Evolutionary conservation across 2,797 vertebrate genomes (phyloP).

Genomic region (Hippocampus kuda): DNA sequence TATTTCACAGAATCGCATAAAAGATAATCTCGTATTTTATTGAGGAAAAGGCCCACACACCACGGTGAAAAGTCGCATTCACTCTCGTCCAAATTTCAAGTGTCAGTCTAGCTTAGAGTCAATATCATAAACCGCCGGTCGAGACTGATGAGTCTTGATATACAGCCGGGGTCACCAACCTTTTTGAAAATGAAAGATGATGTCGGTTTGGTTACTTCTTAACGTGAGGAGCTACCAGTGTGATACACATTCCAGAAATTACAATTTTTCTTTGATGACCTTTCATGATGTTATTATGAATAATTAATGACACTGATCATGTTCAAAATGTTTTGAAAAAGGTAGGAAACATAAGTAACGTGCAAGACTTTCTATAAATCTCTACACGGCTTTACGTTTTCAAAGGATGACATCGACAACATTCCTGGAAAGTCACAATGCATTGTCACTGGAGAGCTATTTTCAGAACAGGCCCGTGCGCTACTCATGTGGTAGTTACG

Average conservation of each 20-base stretch:
- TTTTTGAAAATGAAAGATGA: not conserved
- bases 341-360: no score
- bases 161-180: not conserved
- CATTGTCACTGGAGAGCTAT: not conserved
- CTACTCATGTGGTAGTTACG: not conserved
- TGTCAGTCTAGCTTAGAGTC: not conserved
- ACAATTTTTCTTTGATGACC: no score
- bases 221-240: no score
- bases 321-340: no score
- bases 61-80: not conserved
- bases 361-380: no score
- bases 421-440: not conserved
- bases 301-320: not conserved
- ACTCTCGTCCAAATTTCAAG: not conserved
- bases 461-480: not conserved
- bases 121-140: constrained; percentile 9
- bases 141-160: not conserved
- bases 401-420: not conserved
- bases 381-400: not conserved
- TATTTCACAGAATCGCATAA: constrained; percentile 27
- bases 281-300: no score
- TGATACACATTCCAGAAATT: no score
- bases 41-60: not conserved
- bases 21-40: not conserved
- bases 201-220: no score